Evolutionary conservation across 2,888 invertebrate species (phyloP), one percentile per base, ranked within the genome.

Genomic region (Patella pellucida): DNA sequence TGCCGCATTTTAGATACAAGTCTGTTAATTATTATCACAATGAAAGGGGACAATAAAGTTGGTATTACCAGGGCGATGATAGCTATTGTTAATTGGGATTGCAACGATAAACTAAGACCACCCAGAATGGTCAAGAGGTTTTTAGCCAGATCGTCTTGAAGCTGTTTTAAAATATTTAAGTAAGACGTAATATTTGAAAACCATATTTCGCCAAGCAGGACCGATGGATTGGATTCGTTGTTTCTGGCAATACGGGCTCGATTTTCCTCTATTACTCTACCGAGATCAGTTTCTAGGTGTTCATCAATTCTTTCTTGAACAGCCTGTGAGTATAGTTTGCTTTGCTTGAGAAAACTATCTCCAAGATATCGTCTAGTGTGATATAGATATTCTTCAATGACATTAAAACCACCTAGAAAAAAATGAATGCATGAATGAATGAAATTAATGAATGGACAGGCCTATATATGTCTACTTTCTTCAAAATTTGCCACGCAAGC

Each of bases 11-110:
- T 56, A 19, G 72, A 51, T 16, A 72, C 69, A 23, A 78, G 67
- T 23, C 81, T 69, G 68, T 77, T 67, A 23, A 83, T 79, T 52
- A 78, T 78, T 52, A 78, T 68, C 52, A 83, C 75, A 69, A 81
- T 80, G 12, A 80, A 68, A 3, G 81, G 79, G 50, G 77, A 77
- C 19, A 83, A 74, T 41, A 81, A n/a, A 52, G 80, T 27, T 27
- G 79, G 78, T 0, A 74, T 74, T 12, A 76, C 68, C 75, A 83
- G 78, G 14, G 76, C 54, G 14, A 73, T 23, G 11, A 62, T 23
- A 62, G 62, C 62, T 12, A 62, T 12, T 23, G 23, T 62, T 23
- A 62, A 62, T 23, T 62, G 0, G 14, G 19, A 62, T 9, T 62
- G 19, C 4, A 62, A 62, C 14, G 19, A 19, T 3, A 11, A 3